Conservation (phyloP, 2,888 invertebrate species). For the Alcis repandata region DNA sequence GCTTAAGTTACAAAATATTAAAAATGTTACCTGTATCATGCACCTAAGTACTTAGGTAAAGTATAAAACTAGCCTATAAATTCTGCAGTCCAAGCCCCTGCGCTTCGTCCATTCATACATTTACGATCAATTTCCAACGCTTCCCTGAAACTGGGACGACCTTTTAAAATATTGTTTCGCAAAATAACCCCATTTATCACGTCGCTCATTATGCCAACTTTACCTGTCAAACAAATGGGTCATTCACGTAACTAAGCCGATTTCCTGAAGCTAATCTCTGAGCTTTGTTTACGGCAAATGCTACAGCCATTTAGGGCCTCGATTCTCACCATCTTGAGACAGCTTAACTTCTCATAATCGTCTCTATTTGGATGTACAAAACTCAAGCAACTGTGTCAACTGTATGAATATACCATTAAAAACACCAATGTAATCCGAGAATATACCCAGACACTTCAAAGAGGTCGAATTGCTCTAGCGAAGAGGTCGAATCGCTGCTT, state of each 20-base stretch:
- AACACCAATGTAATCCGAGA: too few species aligned
- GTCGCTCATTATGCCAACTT: slow-evolving; percentile 41
- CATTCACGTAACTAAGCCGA: slow-evolving; percentile 57
- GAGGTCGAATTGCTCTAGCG: neutral
- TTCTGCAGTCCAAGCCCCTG: neutral
- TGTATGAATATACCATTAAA: too few species aligned
- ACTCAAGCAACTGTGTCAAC: neutral
- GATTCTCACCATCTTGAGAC: too few species aligned
- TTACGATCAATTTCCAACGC: slow-evolving; percentile 24
- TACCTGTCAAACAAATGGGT: slow-evolving; percentile 50
- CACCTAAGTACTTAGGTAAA: too few species aligned
- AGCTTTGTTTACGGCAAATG: slow-evolving; percentile 45
- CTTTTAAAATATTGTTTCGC: slow-evolving; percentile 34
- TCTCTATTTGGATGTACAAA: neutral
- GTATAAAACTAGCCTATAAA: neutral
- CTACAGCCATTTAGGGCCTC: neutral
- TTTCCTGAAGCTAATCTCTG: slow-evolving; percentile 56
- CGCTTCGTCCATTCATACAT: slow-evolving; percentile 3
- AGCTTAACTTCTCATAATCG: neutral
- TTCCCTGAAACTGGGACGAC: slow-evolving; percentile 22
- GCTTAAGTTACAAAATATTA: too few species aligned
- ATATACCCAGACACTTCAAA: neutral
- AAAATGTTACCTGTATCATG: too few species aligned
- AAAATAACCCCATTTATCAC: slow-evolving; percentile 45
- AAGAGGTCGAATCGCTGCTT: neutral